A percentile compares a stretch with the other conserved stretches of the same genome.
These are phyloP conservation scores for Anarsia innoxiella DNA, from an alignment of 2,888 invertebrate genomes.

Conservation along the genomic window DNA sequence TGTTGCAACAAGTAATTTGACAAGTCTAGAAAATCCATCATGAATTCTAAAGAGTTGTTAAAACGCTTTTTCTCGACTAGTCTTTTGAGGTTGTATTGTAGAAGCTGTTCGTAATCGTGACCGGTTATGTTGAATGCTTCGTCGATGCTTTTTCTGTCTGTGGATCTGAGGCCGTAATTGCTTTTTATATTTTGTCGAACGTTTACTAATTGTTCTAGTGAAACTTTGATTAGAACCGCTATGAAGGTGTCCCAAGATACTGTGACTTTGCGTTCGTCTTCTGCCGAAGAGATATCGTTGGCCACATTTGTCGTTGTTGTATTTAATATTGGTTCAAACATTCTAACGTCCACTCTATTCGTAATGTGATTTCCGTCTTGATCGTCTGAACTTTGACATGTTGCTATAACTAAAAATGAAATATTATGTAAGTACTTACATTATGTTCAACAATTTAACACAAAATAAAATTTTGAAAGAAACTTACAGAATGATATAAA, in stretches of 20 bases:
- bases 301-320: background rate
- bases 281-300: too few relatives aligned
- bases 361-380: too few relatives aligned
- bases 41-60: constrained; percentile 27
- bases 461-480: too few relatives aligned
- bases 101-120: constrained; percentile 25
- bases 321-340: too few relatives aligned
- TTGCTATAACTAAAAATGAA: too few relatives aligned
- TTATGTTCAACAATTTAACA: too few relatives aligned
- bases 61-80: constrained; percentile 21
- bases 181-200: constrained; percentile 27
- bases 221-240: constrained; percentile 22
- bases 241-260: constrained; percentile 20
- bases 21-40: constrained; percentile 36
- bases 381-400: too few relatives aligned
- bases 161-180: constrained; percentile 22
- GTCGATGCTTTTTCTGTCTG: constrained; percentile 23
- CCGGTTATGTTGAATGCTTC: constrained; percentile 24
- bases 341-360: too few relatives aligned
- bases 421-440: too few relatives aligned
- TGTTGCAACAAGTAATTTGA: constrained; percentile 34
- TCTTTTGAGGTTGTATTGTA: constrained; percentile 27
- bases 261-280: constrained; percentile 6
- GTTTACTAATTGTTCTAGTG: constrained; percentile 24
- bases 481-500: too few relatives aligned